Conservation (phyloP, 2,797 vertebrate genomes). For the Pagetopsis macropterus region DNA sequence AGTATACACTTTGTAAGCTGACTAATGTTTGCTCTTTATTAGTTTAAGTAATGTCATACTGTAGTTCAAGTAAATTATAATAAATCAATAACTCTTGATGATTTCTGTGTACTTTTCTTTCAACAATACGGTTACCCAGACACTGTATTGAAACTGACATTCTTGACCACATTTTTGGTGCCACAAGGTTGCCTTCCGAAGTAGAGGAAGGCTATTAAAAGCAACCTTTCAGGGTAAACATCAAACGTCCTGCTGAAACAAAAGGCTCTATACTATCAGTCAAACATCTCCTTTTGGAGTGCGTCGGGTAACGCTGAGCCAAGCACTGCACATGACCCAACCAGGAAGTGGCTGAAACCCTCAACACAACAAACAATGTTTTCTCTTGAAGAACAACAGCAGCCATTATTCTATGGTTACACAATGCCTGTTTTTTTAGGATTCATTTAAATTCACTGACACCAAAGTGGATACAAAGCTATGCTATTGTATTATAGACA, state of each 20-base stretch:
- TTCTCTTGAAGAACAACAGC: slow-evolving; percentile 60
- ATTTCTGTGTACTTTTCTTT: not conserved
- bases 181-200: not conserved
- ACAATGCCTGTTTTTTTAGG: slow-evolving; percentile 62
- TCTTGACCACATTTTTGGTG: not conserved
- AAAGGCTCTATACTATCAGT: slow-evolving; percentile 47
- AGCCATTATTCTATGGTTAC: slow-evolving; percentile 56
- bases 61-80: not conserved
- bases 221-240: slow-evolving; percentile 13
- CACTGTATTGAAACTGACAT: not conserved
- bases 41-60: not conserved
- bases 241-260: slow-evolving; percentile 36
- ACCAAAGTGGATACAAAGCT: slow-evolving; percentile 11
- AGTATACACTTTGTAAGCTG: not conserved
- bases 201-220: slow-evolving; percentile 9
- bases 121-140: not conserved
- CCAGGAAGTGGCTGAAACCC: slow-evolving; percentile 64
- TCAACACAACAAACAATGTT: slow-evolving; percentile 68
- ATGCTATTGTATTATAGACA: not conserved
- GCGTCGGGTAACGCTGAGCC: slow-evolving; percentile 56
- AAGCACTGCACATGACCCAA: slow-evolving; percentile 62
- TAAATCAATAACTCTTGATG: not conserved
- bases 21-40: not conserved
- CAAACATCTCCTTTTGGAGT: slow-evolving; percentile 25
- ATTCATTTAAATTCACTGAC: slow-evolving; percentile 69